Evolutionary conservation across 2,888 invertebrate genomes (phyloP), one percentile per base, ranked within the genome.

Genomic region (Sesamia inferens): DNA sequence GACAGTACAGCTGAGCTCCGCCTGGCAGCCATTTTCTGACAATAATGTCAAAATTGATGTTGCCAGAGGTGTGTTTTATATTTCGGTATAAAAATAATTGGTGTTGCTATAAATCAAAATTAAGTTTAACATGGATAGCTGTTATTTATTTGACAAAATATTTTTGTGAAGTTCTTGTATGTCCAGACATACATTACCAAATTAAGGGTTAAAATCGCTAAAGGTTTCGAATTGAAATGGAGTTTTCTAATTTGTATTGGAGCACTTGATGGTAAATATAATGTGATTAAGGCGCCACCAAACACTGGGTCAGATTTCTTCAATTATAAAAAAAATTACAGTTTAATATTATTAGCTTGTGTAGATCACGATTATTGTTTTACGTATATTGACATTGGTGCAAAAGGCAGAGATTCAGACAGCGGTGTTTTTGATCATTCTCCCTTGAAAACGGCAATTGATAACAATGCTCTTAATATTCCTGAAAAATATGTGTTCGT

Each of bases 311-410:
- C 70, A 59, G 66, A 72, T 55, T 77, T 67, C 59, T 74, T 72
- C 71, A 76, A 61, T 78, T 76, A 57, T 76, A n/a, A 81, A 78
- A 72, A 63, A 64, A 67, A 31, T 0, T 74, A 68, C 66, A 79
- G 79, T 65, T 55, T 82, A 68, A 68, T 78, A 57, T 64, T 78
- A 66, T 63, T 78, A 71, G 81, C 78, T 73, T 71, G 72, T 59
- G 78, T 76, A 63, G 76, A 81, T 76, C 55, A 68, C 68, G 74
- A 79, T 61, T 79, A 77, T 64, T 74, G 70, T 68, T 79, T 76
- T 68, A 71, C 68, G n/a, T n/a, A n/a, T n/a, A n/a, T n/a, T n/a
- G n/a, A n/a, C n/a, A n/a, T n/a, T n/a, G n/a, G n/a, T n/a, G 47
- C 69, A 59, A 71, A 80, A 67, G 79, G 74, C 48, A 74, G 70